Conservation (phyloP, 2,888 invertebrate species). For the Spodoptera exigua region DNA sequence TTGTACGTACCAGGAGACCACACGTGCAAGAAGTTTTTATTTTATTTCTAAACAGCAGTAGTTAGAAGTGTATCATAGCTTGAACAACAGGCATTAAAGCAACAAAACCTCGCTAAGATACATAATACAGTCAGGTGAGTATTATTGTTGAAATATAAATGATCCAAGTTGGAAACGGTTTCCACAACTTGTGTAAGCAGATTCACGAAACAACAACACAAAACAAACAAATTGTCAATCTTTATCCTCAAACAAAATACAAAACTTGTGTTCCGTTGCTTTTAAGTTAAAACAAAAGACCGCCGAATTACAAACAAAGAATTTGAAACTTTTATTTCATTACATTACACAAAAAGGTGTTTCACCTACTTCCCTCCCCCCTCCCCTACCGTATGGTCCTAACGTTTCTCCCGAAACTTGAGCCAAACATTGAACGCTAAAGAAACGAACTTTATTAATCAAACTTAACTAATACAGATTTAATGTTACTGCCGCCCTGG, state of each 20-base stretch:
- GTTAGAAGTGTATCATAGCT: too few species aligned
- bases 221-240: conserved; percentile 11
- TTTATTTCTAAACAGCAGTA: too few species aligned
- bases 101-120: too few species aligned
- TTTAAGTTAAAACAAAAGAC: conserved; percentile 33
- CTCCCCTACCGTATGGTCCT: conserved; percentile 37
- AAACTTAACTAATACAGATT: conserved; percentile 60
- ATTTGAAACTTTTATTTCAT: conserved; percentile 44
- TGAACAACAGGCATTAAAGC: too few species aligned
- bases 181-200: too few species aligned
- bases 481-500: conserved; percentile 49
- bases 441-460: conserved; percentile 62
- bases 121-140: too few species aligned
- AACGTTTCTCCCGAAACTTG: conserved; percentile 46
- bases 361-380: conserved; percentile 4
- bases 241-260: conserved; percentile 5
- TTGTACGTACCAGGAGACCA: conserved; percentile 12
- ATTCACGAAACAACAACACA: conserved; percentile 3
- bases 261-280: conserved; percentile 11
- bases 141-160: too few species aligned
- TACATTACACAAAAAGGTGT: conserved; percentile 40
- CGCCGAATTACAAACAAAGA: conserved; percentile 38
- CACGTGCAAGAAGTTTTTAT: not conserved
- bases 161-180: too few species aligned
- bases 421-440: conserved; percentile 46